Evolutionary conservation across 2,888 invertebrate genomes (phyloP), one percentile per base, ranked within the genome.

Genomic region (Aphodius granarius): DNA sequence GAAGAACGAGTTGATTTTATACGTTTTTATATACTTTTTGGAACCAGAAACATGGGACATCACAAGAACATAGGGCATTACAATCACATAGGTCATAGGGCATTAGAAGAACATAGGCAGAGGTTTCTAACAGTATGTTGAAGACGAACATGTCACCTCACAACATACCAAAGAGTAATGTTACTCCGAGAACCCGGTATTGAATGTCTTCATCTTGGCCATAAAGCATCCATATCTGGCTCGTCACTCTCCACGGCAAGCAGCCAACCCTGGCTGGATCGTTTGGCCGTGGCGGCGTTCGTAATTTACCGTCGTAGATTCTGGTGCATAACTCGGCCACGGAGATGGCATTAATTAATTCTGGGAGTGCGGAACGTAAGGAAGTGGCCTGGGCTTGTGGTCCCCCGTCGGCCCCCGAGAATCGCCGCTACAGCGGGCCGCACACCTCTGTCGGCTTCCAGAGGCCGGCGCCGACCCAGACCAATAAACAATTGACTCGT

Each of bases 401-500:
- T 13, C 43, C 43, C 43, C 43, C 43, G 43, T 13, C 13, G 43
- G 43, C 43, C 43, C 43, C 43, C 43, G 43, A 43, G 43, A 43
- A 43, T 13, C 43, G 68, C 68, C 76, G 77, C 79, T 82, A 82
- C 81, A 79, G 80, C 81, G 82, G 81, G 78, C 81, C 80, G 81
- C 82, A 82, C 85, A 84, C 84, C 74, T 74, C 83, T 84, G 82
- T 81, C 78, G 79, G 80, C 81, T 82, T 83, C 83, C 80, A 83
- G 83, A 81, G 81, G 79, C 81, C 80, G 80, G 77, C 80, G 79
- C 81, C 81, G 79, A 22, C n/a, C 68, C 79, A 82, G 83, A 83
- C 83, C 80, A 83, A 85, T 85, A 85, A 85, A 85, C 84, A 84
- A 85, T 84, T 83, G 82, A 81, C 81, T 78, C 79, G 80, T 80